Percentiles rank a stretch among this genome's conserved stretches.
Evolutionary conservation across 2,113 vertebrate genomes (phyloP).

Genomic region (Notarius quadriscutis): DNA sequence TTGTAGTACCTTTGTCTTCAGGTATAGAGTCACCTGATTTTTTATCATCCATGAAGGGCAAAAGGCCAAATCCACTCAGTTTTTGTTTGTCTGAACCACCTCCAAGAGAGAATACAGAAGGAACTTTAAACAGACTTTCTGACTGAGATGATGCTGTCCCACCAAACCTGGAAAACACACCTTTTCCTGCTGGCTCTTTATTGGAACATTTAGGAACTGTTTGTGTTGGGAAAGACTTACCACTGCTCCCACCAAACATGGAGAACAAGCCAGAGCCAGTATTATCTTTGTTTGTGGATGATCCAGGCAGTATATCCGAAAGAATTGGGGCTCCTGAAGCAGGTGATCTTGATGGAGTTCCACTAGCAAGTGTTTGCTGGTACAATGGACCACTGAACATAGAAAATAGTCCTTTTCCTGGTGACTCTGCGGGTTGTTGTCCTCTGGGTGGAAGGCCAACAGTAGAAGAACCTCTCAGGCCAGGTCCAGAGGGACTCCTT

Average conservation of each 20-base stretch:
- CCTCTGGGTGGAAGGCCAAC: not conserved
- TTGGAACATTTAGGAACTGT: slow-evolving; percentile 25
- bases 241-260: slow-evolving; percentile 66
- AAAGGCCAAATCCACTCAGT: slow-evolving; percentile 77
- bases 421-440: slow-evolving; percentile 59
- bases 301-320: slow-evolving; percentile 33
- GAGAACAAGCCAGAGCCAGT: slow-evolving; percentile 70
- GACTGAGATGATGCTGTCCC: slow-evolving; percentile 55
- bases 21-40: slow-evolving; percentile 58
- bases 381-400: slow-evolving; percentile 66
- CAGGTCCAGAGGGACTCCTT: slow-evolving; percentile 4
- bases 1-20: slow-evolving; percentile 40
- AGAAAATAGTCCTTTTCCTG: slow-evolving; percentile 71
- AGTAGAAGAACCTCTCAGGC: not conserved
- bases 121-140: slow-evolving; percentile 78
- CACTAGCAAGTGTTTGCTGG: slow-evolving; percentile 51
- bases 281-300: slow-evolving; percentile 59
- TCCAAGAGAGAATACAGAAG: slow-evolving; percentile 79
- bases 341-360: slow-evolving; percentile 49
- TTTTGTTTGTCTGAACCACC: slow-evolving; percentile 66
- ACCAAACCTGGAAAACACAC: slow-evolving; percentile 73
- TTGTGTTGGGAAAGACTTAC: slow-evolving; percentile 46
- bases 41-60: slow-evolving; percentile 82
- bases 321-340: slow-evolving; percentile 42
- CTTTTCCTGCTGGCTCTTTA: slow-evolving; percentile 70